A percentile compares a stretch with the other conserved stretches of the same genome.
These are phyloP conservation scores for Synanthedon vespiformis DNA, from an alignment of 2,888 invertebrate genomes.

Conservation along the genomic window DNA sequence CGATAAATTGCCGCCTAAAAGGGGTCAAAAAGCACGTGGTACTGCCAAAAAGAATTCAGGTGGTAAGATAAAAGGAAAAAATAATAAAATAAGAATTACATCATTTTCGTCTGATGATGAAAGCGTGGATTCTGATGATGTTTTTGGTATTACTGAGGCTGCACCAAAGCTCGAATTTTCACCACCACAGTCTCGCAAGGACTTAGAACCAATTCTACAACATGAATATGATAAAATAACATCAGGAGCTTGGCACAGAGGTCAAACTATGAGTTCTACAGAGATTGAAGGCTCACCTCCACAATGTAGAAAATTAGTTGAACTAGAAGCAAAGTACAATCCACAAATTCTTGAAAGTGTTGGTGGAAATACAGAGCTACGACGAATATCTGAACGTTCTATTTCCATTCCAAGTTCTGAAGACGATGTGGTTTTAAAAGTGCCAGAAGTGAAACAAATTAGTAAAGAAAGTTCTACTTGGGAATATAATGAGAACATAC, in stretches of 20 bases:
- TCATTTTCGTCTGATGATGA: constrained; percentile 83
- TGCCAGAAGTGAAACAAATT: constrained; percentile 59
- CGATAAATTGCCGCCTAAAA: constrained; percentile 74
- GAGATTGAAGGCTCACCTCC: constrained; percentile 84
- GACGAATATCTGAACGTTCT: constrained; percentile 79
- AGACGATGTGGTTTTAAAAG: constrained; percentile 75
- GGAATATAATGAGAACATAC: constrained; percentile 75
- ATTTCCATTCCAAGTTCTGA: constrained; percentile 83
- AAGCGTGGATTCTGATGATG: constrained; percentile 81
- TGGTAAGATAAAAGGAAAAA: constrained; percentile 71
- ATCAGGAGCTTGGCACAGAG: constrained; percentile 75
- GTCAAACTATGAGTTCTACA: constrained; percentile 82
- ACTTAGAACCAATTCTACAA: constrained; percentile 79
- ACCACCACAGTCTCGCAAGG: constrained; percentile 80
- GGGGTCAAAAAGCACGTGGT: constrained; percentile 73
- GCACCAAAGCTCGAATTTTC: constrained; percentile 81
- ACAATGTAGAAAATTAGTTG: constrained; percentile 75
- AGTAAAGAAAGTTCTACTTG: constrained; percentile 70
- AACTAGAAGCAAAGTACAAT: constrained; percentile 75
- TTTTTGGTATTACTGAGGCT: constrained; percentile 81
- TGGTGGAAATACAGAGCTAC: constrained; percentile 73
- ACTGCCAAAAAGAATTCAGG: constrained; percentile 69
- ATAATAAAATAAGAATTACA: constrained; percentile 79
- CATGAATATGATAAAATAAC: constrained; percentile 78
- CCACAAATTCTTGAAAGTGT: constrained; percentile 74